phyloP scores from a whole-genome alignment of 2,888 invertebrate species.

The Hermodice carunculata region DNA sequence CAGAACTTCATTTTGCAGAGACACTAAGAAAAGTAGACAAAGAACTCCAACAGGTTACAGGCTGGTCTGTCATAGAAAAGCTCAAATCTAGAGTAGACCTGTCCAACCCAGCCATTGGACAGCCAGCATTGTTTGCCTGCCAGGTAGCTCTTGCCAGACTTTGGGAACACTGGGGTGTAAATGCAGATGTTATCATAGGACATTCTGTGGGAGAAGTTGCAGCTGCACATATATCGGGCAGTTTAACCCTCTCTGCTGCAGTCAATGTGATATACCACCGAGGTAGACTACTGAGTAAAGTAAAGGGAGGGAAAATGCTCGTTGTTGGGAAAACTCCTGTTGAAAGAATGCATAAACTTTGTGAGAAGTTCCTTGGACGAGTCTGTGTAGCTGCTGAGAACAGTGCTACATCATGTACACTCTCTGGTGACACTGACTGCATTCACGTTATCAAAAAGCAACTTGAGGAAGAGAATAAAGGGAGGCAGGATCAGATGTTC shows the following conservation, averaged over 20 bases:
- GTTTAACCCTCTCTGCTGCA: slow-evolving; percentile 41
- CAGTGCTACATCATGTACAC: slow-evolving; percentile 39
- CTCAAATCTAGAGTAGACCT: slow-evolving; percentile 33
- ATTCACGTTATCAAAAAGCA: slow-evolving; percentile 34
- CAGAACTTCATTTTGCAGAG: slow-evolving; percentile 36
- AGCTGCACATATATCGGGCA: slow-evolving; percentile 42
- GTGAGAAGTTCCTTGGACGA: no score
- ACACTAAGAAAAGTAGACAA: slow-evolving; percentile 41
- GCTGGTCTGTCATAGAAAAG: slow-evolving; percentile 36
- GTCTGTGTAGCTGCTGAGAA: slow-evolving; percentile 42
- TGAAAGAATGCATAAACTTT: slow-evolving; percentile 23
- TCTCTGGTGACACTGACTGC: slow-evolving; percentile 42
- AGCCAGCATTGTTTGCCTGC: slow-evolving; percentile 48
- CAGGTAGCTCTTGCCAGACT: slow-evolving; percentile 42
- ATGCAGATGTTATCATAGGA: slow-evolving; percentile 39
- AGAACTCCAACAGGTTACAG: slow-evolving; percentile 29
- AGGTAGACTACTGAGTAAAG: slow-evolving; percentile 38
- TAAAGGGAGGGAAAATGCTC: slow-evolving; percentile 48
- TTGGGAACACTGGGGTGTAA: slow-evolving; percentile 41
- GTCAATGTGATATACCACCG: slow-evolving; percentile 50
- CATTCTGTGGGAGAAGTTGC: no score
- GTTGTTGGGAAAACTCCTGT: slow-evolving; percentile 38
- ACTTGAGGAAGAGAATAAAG: slow-evolving; percentile 12
- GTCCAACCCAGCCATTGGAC: slow-evolving; percentile 41
- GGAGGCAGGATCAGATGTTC: slow-evolving; percentile 16